A percentile compares a stretch with the other conserved stretches of the same genome.
Evolutionary conservation across 2,113 vertebrate species (phyloP).

Genomic region (Diadophis punctatus): DNA sequence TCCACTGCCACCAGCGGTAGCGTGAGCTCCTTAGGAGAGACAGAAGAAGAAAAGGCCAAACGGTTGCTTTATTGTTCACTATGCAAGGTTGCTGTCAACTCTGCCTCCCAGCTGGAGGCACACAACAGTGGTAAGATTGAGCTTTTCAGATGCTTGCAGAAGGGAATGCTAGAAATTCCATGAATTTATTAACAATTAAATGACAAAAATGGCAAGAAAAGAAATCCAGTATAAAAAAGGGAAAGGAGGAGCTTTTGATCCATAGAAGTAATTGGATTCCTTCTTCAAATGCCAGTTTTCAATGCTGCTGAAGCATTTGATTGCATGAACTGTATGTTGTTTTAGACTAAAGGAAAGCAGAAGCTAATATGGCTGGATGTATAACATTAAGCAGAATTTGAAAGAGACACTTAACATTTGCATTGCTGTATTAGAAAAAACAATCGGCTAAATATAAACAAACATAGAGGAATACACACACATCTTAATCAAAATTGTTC

Average conservation of each 20-base stretch:
- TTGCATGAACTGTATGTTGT: conserved; percentile 18
- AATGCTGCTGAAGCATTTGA: not conserved
- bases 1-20: conserved; percentile 62
- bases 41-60: conserved; percentile 93
- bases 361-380: conserved; percentile 17
- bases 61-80: conserved; percentile 96
- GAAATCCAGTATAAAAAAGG: conserved; percentile 15
- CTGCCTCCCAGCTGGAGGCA: conserved; percentile 93
- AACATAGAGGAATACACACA: not conserved
- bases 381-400: not conserved
- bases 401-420: not conserved
- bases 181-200: conserved; percentile 60
- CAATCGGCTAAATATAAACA: not conserved
- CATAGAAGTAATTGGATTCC: conserved; percentile 13
- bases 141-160: conserved; percentile 61
- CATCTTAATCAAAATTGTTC: not conserved
- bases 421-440: not conserved
- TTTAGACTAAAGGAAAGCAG: conserved; percentile 24
- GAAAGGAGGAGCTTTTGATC: conserved; percentile 21
- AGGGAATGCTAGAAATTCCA: conserved; percentile 60
- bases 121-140: conserved; percentile 91
- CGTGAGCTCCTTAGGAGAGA: conserved; percentile 73
- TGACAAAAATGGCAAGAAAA: conserved; percentile 54
- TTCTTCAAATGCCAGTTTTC: conserved; percentile 40
- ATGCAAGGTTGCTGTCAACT: conserved; percentile 98